Evolutionary conservation across 2,113 vertebrate genomes (phyloP).

Genomic region (Chrysochloris asiatica): DNA sequence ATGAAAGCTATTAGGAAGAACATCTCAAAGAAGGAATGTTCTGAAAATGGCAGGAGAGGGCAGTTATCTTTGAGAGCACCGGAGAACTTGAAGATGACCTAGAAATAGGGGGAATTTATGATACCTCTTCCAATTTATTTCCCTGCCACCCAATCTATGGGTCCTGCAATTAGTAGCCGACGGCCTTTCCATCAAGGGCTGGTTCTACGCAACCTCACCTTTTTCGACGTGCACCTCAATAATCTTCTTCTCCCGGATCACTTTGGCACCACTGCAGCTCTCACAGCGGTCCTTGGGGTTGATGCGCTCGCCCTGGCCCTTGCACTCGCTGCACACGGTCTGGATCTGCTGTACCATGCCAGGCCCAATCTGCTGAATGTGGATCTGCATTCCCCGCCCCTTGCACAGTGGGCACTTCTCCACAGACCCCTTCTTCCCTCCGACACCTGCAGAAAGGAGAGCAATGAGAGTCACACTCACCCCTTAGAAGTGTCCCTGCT

Average conservation of each 20-base stretch:
- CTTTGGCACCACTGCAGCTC: slow-evolving; percentile 93
- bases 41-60: neutral
- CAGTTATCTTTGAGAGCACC: neutral
- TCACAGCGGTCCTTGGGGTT: slow-evolving; percentile 95
- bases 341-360: slow-evolving; percentile 99
- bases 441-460: slow-evolving; percentile 85
- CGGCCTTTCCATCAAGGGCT: neutral
- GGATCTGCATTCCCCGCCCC: slow-evolving; percentile 93
- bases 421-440: slow-evolving; percentile 94
- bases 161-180: fast-evolving
- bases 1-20: neutral
- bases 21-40: neutral
- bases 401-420: slow-evolving; percentile 95
- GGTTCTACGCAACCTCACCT: slow-evolving; percentile 83
- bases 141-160: neutral
- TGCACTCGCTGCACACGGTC: slow-evolving; percentile 94
- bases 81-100: neutral
- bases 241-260: slow-evolving; percentile 95
- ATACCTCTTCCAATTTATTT: neutral
- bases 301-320: slow-evolving; percentile 95
- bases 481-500: neutral
- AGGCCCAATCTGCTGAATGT: slow-evolving; percentile 95
- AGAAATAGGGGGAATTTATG: neutral
- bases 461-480: neutral
- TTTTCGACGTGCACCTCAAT: slow-evolving; percentile 97